Percentiles rank a stretch among this genome's conserved stretches.
Conservation (phyloP, 2,888 invertebrate species). For the Drosophila anomelani region DNA sequence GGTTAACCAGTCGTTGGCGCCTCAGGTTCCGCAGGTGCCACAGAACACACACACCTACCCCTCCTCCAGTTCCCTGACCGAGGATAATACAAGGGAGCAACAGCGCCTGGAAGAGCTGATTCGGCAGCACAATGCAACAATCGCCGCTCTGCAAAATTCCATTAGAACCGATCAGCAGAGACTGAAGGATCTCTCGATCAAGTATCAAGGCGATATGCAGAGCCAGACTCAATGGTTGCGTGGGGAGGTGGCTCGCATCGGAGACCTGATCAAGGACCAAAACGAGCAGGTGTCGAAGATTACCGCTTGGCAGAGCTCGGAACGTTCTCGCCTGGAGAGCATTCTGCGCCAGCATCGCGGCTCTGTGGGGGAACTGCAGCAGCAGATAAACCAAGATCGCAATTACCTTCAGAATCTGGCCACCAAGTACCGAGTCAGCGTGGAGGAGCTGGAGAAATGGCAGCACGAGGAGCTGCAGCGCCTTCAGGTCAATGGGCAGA, state of each 20-base stretch:
- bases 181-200: constrained; percentile 73
- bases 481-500: constrained; percentile 72
- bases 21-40: constrained; percentile 44
- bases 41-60: constrained; percentile 32
- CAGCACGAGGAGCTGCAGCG: constrained; percentile 82
- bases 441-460: constrained; percentile 83
- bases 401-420: constrained; percentile 79
- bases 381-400: constrained; percentile 79
- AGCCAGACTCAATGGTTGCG: constrained; percentile 82
- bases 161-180: constrained; percentile 81
- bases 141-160: constrained; percentile 78
- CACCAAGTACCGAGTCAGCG: constrained; percentile 80
- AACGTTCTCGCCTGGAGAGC: constrained; percentile 79
- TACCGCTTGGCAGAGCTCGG: constrained; percentile 82
- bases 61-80: constrained; percentile 58
- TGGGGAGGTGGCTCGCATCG: constrained; percentile 78
- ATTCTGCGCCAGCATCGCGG: constrained; percentile 81
- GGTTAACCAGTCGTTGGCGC: constrained; percentile 75
- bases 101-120: constrained; percentile 79
- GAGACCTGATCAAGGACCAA: constrained; percentile 78
- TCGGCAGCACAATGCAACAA: constrained; percentile 81
- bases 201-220: constrained; percentile 81
- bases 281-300: constrained; percentile 81
- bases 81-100: constrained; percentile 71
- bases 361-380: constrained; percentile 77